Evolutionary conservation across 2,113 vertebrate species (phyloP), one percentile per base, ranked within the genome.

Genomic region (Nansenia antarctica): DNA sequence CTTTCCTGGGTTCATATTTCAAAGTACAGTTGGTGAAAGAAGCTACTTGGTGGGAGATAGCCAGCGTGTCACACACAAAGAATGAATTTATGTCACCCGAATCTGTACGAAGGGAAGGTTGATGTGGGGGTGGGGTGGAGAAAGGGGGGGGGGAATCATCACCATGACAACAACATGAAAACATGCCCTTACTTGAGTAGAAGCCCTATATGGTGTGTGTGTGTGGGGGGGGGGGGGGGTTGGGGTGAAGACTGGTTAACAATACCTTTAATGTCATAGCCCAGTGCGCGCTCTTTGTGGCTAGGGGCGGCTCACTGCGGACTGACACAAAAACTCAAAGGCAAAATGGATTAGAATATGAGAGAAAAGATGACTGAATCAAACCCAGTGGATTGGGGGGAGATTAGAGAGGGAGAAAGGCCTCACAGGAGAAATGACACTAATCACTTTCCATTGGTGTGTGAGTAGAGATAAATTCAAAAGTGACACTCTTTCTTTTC

Each of bases 241-340:
- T 86, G 73, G 79, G 86, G 77, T 68, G 79, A 84, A 79, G 72
- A 67, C 79, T 29, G 53, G 71, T 73, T 82, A 77, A 91, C 88
- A 91, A 91, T 87, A 86, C 86, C 87, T 91, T 93, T 92, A 91
- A 92, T 92, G 92, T 93, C 87, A 91, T 88, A 90, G 87, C 86
- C 89, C 88, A 88, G 85, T 76, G 82, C 86, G 77, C 82, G 74
- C 42, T 84, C 85, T 89, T 90, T 91, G 88, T 91, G 86, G 14
- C 37, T 8, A 11, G 59, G n/a, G 85, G 81, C 77, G 82, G 83
- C 68, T 59, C 81, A 27, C 85, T 85, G 88, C 79, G 83, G n/a
- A 88, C 69, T 79, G 77, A 70, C 77, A 91, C 88, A 92, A 87
- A 90, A 87, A 87, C 85, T 89, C 88, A 89, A 92, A 91, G 85